phyloP scores from a whole-genome alignment of 1,140 invertebrate species.

The Habropoda laboriosa region DNA sequence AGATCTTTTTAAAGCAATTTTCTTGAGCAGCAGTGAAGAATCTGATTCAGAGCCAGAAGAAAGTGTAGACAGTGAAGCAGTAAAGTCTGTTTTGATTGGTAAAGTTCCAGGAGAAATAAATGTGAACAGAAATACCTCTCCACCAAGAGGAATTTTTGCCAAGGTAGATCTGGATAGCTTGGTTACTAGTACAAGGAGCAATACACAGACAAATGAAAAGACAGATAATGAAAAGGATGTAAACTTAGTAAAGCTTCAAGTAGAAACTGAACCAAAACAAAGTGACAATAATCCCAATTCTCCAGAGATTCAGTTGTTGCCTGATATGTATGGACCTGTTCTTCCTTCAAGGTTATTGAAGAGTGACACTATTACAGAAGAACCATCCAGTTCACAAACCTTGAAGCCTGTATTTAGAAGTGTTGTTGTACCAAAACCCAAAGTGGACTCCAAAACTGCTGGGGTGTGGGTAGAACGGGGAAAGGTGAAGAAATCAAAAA shows the following conservation, averaged over 20 bases:
- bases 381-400: constrained; percentile 20
- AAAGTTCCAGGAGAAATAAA: constrained; percentile 76
- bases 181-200: constrained; percentile 57
- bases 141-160: constrained; percentile 88
- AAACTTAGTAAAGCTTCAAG: not conserved
- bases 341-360: constrained; percentile 77
- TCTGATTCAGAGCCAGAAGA: constrained; percentile 79
- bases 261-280: not conserved
- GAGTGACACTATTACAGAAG: constrained; percentile 6
- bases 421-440: constrained; percentile 60
- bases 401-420: constrained; percentile 70
- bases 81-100: constrained; percentile 73
- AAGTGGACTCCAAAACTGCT: constrained; percentile 33
- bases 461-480: constrained; percentile 78
- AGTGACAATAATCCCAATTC: not conserved
- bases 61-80: constrained; percentile 72
- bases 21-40: constrained; percentile 85
- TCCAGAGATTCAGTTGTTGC: not conserved
- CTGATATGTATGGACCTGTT: constrained; percentile 82
- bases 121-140: constrained; percentile 85
- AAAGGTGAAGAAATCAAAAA: constrained; percentile 75
- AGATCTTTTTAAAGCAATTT: constrained; percentile 86
- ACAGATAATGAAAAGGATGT: constrained; percentile 3
- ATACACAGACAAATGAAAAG: not conserved
- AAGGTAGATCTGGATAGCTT: constrained; percentile 86